Base-by-base conservation (phyloP, 2,888 invertebrate genomes). In the Tricholauxania praeusta region DNA sequence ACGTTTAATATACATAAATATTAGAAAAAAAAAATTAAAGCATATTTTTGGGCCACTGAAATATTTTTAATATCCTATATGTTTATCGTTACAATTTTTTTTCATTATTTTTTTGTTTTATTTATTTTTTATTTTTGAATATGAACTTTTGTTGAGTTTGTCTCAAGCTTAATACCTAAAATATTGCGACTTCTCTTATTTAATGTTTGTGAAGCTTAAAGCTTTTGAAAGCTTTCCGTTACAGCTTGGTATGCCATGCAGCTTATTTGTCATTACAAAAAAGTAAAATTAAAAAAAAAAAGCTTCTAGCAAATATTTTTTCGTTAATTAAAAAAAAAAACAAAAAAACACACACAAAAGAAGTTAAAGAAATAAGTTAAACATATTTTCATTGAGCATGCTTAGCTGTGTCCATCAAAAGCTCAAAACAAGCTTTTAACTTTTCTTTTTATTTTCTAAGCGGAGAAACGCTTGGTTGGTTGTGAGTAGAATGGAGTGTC, bases 321-420 rank as follows among this genome's bases (percentile, higher is more conserved):
- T 28, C 3, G 28, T 39, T 10, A 57, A 55, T n/a, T 19, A 28
- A 39, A 39, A 39, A 39, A 3, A 6, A 39, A 39, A 7, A 39
- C 39, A 39, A 7, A 28, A 28, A 28, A 28, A 39, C 39, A 39
- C 39, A 39, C 5, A 39, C 1, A 10, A 70, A 60, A 15, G n/a
- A 39, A 28, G n/a, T 66, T 62, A 62, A 60, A 60, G 51, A 76
- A 78, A 73, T 75, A 75, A 79, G 76, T 75, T 87, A 87, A 87
- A 87, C 85, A 85, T 81, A 84, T 75, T 81, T 89, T 89, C 86
- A 87, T 87, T 82, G 87, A 86, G 86, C 85, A 85, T 83, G 83
- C 83, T 86, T 84, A 88, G 86, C 86, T 84, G 81, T 89, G 89
- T 90, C 90, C 90, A 90, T 90, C 89, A 89, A 88, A 89, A 88